Base-by-base conservation (phyloP, 30 jellyfish, hydroid and myxozoan genomes). In the Sanderia malayensis region DNA sequence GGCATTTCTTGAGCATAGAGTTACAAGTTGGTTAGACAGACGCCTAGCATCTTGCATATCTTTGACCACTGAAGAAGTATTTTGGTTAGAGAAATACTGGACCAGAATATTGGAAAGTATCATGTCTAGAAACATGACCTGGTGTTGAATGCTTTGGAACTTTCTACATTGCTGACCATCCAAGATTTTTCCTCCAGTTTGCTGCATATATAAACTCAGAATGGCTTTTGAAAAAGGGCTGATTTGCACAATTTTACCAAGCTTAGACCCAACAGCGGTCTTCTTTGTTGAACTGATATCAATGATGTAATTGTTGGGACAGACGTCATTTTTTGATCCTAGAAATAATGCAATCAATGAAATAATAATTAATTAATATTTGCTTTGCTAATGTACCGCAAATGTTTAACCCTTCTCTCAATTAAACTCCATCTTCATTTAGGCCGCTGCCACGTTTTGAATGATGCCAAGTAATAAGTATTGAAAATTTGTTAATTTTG, bases 181-280 rank as follows among this genome's bases (percentile, higher is more conserved):
- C 64, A 49, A 4, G 18, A 49, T 49, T 49, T 19, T 19, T 49
- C 64, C 64, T 9, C 64, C 64, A 19, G 64, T 4, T 49, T 49
- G 25, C 6, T 49, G 6, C 25, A 18, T 24, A 18, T 11, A 8
- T 4, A 49, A 19, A 7, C 18, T 49, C 27, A 49, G 6, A 8
- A 24, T 2, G 2, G 27, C 24, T 49, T 18, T 49, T 15, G 64
- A 11, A 18, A 2, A 2, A 4, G 64, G 6, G 64, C 18, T 18
- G 4, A 49, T 18, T 19, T 49, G 11, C 24, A 49, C 24, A 18
- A 9, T 15, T 4, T 18, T 49, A 2, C 18, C 7, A 2, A 49
- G 24, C 27, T 24, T 11, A 8, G 4, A 4, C 4, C 64, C 24
- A 4, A 49, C 27, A 2, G 18, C 7, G 6, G 23, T 4, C 7